These are phyloP conservation scores for Indicator indicator DNA, from an alignment of 2,113 vertebrate genomes.

Conservation along the genomic window DNA sequence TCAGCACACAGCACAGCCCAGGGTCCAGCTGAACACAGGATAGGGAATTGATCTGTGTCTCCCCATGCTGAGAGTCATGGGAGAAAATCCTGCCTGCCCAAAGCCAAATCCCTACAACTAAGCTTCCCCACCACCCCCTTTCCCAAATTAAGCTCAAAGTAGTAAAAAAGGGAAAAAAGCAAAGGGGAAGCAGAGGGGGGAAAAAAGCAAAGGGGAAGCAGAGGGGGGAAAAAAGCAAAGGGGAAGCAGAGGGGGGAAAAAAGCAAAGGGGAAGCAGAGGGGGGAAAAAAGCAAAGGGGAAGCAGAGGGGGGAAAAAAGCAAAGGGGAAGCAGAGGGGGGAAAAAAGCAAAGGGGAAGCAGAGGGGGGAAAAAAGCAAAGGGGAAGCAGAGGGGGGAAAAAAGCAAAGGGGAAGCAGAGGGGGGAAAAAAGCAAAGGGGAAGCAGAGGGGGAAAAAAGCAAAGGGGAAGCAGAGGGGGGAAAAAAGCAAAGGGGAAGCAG, in stretches of 20 bases:
- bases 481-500: too few species aligned
- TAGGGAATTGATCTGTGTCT: conserved; percentile 79
- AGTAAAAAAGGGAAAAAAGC: background rate
- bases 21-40: conserved; percentile 84
- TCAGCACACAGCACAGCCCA: conserved; percentile 75
- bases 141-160: conserved; percentile 55
- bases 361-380: fast-evolving
- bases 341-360: too few species aligned
- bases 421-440: too few species aligned
- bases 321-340: too few species aligned
- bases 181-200: too few species aligned
- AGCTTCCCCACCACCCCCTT: conserved; percentile 47
- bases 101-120: conserved; percentile 75
- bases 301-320: too few species aligned
- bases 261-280: too few species aligned
- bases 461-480: too few species aligned
- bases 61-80: conserved; percentile 77
- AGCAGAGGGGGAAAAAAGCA: fast-evolving
- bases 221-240: background rate
- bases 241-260: too few species aligned
- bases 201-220: background rate
- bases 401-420: too few species aligned
- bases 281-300: too few species aligned
- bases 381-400: too few species aligned
- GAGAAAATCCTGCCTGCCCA: conserved; percentile 71